phyloP scores from a whole-genome alignment of 2,797 vertebrate genomes.

The Margarornis squamiger region DNA sequence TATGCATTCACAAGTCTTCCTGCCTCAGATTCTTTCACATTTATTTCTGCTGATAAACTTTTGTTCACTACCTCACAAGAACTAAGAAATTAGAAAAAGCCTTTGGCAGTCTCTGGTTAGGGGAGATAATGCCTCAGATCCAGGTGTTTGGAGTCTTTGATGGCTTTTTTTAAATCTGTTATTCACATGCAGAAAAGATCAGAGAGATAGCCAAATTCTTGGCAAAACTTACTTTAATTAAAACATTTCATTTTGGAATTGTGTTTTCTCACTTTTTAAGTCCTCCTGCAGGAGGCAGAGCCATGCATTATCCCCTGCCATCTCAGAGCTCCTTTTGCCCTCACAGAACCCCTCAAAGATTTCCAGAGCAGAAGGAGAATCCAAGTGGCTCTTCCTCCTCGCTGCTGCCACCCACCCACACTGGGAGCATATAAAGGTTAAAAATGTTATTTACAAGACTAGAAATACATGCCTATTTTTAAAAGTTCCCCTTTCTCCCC shows the following conservation, averaged over 20 bases:
- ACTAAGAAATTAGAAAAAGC: neutral
- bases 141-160: neutral
- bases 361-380: neutral
- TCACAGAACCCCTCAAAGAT: neutral
- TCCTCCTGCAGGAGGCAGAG: neutral
- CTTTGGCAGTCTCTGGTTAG: neutral
- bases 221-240: neutral
- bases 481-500: accelerated
- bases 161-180: neutral
- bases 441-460: neutral
- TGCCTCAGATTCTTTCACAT: neutral
- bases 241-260: neutral
- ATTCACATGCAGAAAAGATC: neutral
- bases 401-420: neutral
- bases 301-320: neutral
- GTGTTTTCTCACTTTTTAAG: neutral
- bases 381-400: neutral
- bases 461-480: neutral
- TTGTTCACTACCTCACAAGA: neutral
- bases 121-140: neutral
- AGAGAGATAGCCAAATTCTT: neutral
- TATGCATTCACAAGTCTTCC: neutral
- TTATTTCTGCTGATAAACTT: neutral
- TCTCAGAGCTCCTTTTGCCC: neutral
- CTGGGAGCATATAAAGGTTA: neutral